phyloP scores from a whole-genome alignment of 1,140 invertebrate genomes.

The Lordiphosa stackelbergi region DNA sequence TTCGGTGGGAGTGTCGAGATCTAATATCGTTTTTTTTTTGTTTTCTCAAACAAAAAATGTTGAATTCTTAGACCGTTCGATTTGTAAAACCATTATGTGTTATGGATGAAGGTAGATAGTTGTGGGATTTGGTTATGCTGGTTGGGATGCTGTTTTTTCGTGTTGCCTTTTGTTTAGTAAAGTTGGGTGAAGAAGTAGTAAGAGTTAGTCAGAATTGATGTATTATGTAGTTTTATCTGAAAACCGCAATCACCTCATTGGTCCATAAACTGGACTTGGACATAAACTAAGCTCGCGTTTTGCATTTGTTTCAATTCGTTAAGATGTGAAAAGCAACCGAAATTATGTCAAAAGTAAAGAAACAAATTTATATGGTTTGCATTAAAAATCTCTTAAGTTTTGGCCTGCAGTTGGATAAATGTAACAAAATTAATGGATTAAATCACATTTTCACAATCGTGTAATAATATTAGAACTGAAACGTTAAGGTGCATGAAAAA shows the following conservation, averaged over 20 bases:
- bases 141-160: constrained; percentile 30
- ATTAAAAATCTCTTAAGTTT: constrained; percentile 31
- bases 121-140: constrained; percentile 1
- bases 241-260: constrained; percentile 75
- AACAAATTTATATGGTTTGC: constrained; percentile 42
- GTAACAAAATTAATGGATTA: constrained; percentile 40
- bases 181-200: constrained; percentile 26
- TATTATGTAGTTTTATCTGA: constrained; percentile 44
- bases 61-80: too few relatives aligned
- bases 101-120: background rate
- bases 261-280: constrained; percentile 77
- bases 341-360: constrained; percentile 65
- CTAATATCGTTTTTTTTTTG: too few relatives aligned
- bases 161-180: constrained; percentile 32
- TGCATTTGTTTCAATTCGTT: constrained; percentile 49
- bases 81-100: too few relatives aligned
- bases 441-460: constrained; percentile 20
- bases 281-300: constrained; percentile 75
- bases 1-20: too few relatives aligned
- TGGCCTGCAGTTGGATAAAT: constrained; percentile 51
- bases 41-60: too few relatives aligned
- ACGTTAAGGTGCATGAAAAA: constrained; percentile 47
- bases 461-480: constrained; percentile 35
- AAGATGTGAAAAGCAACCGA: constrained; percentile 67
- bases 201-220: constrained; percentile 33